Evolutionary conservation across 2,797 vertebrate species (phyloP).

Genomic region (Alectoris magna): DNA sequence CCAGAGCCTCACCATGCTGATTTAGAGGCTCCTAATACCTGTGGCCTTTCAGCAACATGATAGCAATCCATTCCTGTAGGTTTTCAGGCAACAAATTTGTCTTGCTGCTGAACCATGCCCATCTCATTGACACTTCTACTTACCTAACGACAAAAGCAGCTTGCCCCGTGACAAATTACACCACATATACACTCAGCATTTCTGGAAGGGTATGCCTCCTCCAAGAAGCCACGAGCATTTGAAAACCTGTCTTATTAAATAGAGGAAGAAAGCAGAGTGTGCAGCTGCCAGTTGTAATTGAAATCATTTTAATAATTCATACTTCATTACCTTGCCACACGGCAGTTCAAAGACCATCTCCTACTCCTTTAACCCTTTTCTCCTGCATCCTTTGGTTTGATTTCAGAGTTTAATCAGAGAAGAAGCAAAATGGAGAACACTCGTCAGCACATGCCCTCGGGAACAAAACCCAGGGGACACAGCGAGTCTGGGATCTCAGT

Average conservation of each 20-base stretch:
- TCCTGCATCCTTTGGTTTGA: constrained; percentile 39
- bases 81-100: neutral
- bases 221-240: constrained; percentile 4
- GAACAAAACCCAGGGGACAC: neutral
- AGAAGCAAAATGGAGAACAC: constrained; percentile 23
- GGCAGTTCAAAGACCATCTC: constrained; percentile 65
- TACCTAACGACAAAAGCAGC: constrained; percentile 5
- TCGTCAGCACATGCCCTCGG: constrained; percentile 24
- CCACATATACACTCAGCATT: neutral
- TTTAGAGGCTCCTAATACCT: neutral
- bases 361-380: constrained; percentile 67
- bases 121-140: neutral
- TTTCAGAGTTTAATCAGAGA: constrained; percentile 52
- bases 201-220: neutral
- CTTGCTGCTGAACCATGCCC: neutral
- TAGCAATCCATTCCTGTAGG: neutral
- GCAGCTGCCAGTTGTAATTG: constrained; percentile 62
- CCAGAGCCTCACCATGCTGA: neutral
- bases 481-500: neutral
- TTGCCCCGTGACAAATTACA: neutral
- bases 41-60: neutral
- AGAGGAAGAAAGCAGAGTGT: neutral
- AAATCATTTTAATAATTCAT: constrained; percentile 71
- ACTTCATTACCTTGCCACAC: constrained; percentile 69
- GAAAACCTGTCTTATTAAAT: constrained; percentile 22